Evolutionary conservation across 2,797 vertebrate genomes (phyloP).

Genomic region (Anguilla pacifica): DNA sequence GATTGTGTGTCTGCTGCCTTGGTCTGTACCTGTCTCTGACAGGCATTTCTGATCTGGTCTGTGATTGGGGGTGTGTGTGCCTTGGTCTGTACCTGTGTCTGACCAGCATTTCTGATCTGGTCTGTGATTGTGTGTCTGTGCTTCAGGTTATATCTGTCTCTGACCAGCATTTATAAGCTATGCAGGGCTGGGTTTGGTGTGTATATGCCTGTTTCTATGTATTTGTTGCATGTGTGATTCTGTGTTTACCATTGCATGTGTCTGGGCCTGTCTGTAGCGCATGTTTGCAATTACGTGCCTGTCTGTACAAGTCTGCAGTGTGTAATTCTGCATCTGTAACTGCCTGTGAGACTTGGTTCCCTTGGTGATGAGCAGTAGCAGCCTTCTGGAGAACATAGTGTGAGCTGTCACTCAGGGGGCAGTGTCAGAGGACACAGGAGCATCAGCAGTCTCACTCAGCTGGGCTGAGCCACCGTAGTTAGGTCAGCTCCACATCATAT

Average conservation of each 20-base stretch:
- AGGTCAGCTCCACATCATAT: not conserved
- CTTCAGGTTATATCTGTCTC: too few species aligned
- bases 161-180: too few species aligned
- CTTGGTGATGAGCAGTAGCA: not conserved
- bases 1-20: not conserved
- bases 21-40: slow-evolving; percentile 22
- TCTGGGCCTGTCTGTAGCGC: not conserved
- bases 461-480: not conserved
- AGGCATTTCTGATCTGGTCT: not conserved
- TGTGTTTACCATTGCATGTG: not conserved
- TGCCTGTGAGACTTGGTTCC: not conserved
- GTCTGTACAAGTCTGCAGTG: not conserved
- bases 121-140: not conserved
- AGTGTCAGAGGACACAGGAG: not conserved
- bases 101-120: not conserved
- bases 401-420: not conserved
- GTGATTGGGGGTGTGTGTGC: not conserved
- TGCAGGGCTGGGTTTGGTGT: not conserved
- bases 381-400: not conserved
- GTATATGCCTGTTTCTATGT: not conserved
- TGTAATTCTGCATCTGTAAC: not conserved
- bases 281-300: not conserved
- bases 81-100: not conserved
- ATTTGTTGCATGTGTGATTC: not conserved
- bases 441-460: not conserved